Evolutionary conservation across 2,888 invertebrate species (phyloP).

Genomic region (Phorcus lineatus): DNA sequence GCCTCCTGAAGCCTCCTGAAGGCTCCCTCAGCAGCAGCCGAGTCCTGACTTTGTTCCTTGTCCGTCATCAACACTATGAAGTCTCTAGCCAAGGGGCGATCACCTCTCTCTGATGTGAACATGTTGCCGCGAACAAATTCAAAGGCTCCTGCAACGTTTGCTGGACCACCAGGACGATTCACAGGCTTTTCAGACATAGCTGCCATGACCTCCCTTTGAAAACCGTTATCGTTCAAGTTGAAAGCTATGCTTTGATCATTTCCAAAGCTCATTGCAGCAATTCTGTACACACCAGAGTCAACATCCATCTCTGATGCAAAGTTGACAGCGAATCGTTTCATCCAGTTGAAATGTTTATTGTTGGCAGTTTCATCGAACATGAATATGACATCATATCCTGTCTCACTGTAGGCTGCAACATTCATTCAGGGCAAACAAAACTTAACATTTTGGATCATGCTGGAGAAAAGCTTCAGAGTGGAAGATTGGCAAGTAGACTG

Average conservation of each 20-base stretch:
- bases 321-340: constrained; percentile 42
- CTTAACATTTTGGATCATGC: no score
- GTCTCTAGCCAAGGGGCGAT: constrained; percentile 58
- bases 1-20: constrained; percentile 13
- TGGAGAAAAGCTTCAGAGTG: no score
- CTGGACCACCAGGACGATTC: constrained; percentile 37
- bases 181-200: constrained; percentile 21
- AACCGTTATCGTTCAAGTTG: constrained; percentile 49
- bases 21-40: constrained; percentile 40
- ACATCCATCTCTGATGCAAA: constrained; percentile 47
- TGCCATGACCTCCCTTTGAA: constrained; percentile 40
- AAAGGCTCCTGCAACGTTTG: constrained; percentile 62
- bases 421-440: no score
- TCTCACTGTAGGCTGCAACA: constrained; percentile 35
- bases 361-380: constrained; percentile 58
- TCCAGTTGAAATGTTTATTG: constrained; percentile 43
- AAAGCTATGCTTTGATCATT: constrained; percentile 40
- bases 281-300: constrained; percentile 50
- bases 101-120: constrained; percentile 58
- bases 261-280: constrained; percentile 56
- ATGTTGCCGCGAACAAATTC: constrained; percentile 52
- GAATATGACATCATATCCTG: constrained; percentile 53
- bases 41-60: constrained; percentile 46
- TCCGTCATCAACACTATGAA: constrained; percentile 63
- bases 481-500: no score